A percentile compares a stretch with the other conserved stretches of the same genome.
phyloP scores from a whole-genome alignment of 2,888 invertebrate species.

The Colostygia pectinataria region DNA sequence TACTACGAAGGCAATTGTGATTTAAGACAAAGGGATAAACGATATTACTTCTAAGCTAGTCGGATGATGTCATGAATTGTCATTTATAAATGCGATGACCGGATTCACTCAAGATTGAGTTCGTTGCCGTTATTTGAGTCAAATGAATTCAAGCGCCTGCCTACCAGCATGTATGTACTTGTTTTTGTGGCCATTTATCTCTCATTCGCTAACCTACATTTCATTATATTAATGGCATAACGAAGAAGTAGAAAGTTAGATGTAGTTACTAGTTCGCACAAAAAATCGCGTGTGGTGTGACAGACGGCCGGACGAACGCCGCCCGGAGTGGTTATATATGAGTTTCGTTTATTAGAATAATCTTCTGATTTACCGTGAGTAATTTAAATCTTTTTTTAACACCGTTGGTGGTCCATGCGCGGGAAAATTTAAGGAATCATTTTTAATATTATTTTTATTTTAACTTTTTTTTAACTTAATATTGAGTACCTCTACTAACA shows the following conservation, averaged over 20 bases:
- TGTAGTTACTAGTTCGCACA: neutral
- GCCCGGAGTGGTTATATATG: neutral
- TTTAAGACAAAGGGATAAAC: too few relatives aligned
- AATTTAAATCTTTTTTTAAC: too few relatives aligned
- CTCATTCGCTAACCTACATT: conserved; percentile 17
- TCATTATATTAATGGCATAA: conserved; percentile 7
- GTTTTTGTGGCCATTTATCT: conserved; percentile 7
- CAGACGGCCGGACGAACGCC: neutral
- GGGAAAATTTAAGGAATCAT: too few relatives aligned
- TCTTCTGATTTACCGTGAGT: too few relatives aligned
- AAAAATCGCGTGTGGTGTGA: neutral
- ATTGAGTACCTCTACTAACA: too few relatives aligned
- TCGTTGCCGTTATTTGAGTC: conserved; percentile 23
- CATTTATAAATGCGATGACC: conserved; percentile 6
- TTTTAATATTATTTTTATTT: too few relatives aligned
- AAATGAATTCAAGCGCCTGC: conserved; percentile 6
- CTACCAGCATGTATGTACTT: neutral
- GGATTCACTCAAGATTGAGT: conserved; percentile 17
- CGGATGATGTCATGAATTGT: conserved; percentile 25
- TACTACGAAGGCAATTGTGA: too few relatives aligned
- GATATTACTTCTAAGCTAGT: neutral
- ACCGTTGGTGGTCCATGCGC: too few relatives aligned
- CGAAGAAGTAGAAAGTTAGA: conserved; percentile 21
- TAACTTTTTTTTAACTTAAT: too few relatives aligned
- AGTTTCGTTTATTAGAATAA: too few relatives aligned